A percentile compares a stretch with the other conserved stretches of the same genome.
Evolutionary conservation across 2,113 vertebrate species (phyloP).

Genomic region (Gorilla gorilla): DNA sequence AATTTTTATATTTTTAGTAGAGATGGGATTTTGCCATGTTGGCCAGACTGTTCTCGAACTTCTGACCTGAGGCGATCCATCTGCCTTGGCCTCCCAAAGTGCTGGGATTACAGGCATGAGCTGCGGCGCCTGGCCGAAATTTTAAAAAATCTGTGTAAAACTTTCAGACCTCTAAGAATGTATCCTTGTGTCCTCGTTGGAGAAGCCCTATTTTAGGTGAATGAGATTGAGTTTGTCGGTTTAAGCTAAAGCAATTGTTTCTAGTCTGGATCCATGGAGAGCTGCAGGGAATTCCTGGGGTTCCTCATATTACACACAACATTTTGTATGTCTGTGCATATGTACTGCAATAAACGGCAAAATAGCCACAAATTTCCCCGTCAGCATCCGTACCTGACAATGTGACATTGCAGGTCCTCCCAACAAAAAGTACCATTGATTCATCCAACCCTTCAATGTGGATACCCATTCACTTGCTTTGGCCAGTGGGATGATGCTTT

Average conservation of each 20-base stretch:
- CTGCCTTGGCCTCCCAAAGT: too few relatives aligned
- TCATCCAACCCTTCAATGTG: accelerated
- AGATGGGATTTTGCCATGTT: too few relatives aligned
- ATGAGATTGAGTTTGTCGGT: background rate
- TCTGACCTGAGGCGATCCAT: too few relatives aligned
- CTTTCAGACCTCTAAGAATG: background rate
- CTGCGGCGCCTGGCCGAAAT: accelerated
- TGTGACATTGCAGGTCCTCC: too few relatives aligned
- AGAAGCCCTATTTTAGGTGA: background rate
- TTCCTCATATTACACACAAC: accelerated
- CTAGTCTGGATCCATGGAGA: accelerated
- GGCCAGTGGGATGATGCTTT: too few relatives aligned
- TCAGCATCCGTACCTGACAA: accelerated
- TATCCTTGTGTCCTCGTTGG: background rate
- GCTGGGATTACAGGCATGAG: too few relatives aligned
- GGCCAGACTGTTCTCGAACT: too few relatives aligned
- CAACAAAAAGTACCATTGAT: background rate
- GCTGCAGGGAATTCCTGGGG: accelerated
- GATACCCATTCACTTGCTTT: background rate
- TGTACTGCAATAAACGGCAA: background rate
- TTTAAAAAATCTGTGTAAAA: background rate
- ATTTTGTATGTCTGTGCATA: accelerated
- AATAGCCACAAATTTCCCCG: accelerated
- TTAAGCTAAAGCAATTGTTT: background rate
- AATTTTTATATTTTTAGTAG: too few relatives aligned